Evolutionary conservation across 2,113 vertebrate genomes (phyloP), one percentile per base, ranked within the genome.

Genomic region (Brachyistius frenatus): DNA sequence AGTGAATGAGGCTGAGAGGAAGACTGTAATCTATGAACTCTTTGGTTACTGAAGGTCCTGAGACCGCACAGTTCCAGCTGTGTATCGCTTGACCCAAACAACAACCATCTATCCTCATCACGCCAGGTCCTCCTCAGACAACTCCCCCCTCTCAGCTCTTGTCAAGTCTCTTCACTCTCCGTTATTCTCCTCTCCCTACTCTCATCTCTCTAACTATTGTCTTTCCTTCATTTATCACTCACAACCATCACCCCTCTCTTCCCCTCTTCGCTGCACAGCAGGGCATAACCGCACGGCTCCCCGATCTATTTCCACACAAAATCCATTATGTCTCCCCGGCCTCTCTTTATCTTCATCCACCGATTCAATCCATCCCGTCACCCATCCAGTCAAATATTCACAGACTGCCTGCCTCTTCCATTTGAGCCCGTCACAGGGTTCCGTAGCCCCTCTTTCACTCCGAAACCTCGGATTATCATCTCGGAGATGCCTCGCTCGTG

Each of bases 181-280:
- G 73, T 61, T 76, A 77, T 35, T 70, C 15, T 71, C 61, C 10
- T 53, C 35, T 62, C 47, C 32, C 73, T 49, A 16, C 76, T 63
- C 41, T 66, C 15, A 0, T 31, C 81, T 73, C 61, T 60, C 31
- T 80, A 63, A 73, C 70, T 79, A 46, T 55, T 70, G 62, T 73
- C 78, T 78, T 81, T 49, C 66, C 37, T 79, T 80, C 88, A 87
- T 90, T 76, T 83, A 87, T 92, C 83, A 80, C 86, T 84, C 86
- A 76, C 70, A 58, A 55, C 78, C 64, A 73, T 87, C 80, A 70
- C 37, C 75, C 55, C 31, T 82, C 41, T 52, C n/a, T 77, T 73
- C 60, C 55, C 58, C 49, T 77, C 46, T 73, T 70, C 49, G 10
- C 73, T 36, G 70, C 68, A 81, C 69, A 58, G 72, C 14, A 16